A percentile compares a stretch with the other conserved stretches of the same genome.
Evolutionary conservation across 2,113 vertebrate genomes (phyloP).

Genomic region (Sapajus apella): DNA sequence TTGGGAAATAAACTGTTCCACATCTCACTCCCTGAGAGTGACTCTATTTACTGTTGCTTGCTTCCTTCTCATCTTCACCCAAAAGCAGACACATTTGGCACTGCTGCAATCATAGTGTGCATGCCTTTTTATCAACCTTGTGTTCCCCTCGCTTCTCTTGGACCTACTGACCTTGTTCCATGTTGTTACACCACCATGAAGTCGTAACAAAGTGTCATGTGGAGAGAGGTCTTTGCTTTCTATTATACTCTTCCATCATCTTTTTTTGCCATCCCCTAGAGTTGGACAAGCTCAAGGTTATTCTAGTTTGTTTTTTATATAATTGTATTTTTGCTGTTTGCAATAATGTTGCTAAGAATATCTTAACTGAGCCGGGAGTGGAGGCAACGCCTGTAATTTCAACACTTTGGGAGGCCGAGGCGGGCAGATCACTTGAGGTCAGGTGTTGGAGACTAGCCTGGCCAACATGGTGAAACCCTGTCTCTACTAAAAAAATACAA

Average conservation of each 20-base stretch:
- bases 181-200: neutral
- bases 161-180: neutral
- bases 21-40: neutral
- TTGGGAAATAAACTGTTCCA: neutral
- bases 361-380: neutral
- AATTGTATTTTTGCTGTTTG: neutral
- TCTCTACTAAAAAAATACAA: too few relatives aligned
- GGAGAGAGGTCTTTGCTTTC: neutral
- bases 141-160: neutral
- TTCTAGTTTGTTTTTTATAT: neutral
- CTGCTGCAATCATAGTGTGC: fast-evolving
- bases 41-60: fast-evolving
- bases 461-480: too few relatives aligned
- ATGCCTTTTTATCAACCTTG: fast-evolving
- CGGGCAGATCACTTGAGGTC: too few relatives aligned
- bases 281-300: neutral
- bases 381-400: too few relatives aligned
- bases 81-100: neutral
- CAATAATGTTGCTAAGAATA: neutral
- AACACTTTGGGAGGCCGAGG: too few relatives aligned
- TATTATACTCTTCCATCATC: fast-evolving
- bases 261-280: neutral
- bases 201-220: neutral
- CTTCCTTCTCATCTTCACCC: neutral
- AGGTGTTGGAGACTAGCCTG: too few relatives aligned